These are phyloP conservation scores for Takifugu flavidus DNA, from an alignment of 2,113 vertebrate species.

Conservation along the genomic window DNA sequence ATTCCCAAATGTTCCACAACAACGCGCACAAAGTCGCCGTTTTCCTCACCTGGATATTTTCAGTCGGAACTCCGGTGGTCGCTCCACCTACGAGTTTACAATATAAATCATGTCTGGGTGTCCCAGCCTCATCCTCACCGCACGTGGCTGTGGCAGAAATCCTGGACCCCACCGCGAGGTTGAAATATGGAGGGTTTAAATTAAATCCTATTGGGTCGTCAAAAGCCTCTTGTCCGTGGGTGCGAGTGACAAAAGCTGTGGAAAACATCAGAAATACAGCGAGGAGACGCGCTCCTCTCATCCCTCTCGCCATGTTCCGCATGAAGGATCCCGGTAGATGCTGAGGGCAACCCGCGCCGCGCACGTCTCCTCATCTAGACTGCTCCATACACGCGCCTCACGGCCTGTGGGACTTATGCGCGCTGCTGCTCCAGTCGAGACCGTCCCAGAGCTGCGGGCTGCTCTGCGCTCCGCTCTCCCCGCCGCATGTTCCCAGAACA, in stretches of 20 bases:
- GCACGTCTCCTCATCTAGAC: conserved; percentile 56
- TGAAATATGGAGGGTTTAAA: conserved; percentile 87
- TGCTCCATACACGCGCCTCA: conserved; percentile 37
- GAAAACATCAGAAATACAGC: conserved; percentile 22
- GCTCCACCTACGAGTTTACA: conserved; percentile 91
- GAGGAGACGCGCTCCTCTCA: conserved; percentile 49
- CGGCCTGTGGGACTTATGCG: conserved; percentile 4
- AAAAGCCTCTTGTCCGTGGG: conserved; percentile 40
- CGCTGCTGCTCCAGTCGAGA: too few species aligned
- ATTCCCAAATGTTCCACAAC: too few species aligned
- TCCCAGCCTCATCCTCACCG: conserved; percentile 77
- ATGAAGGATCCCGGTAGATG: conserved; percentile 48
- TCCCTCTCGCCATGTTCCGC: conserved; percentile 69
- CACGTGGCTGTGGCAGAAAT: conserved; percentile 88
- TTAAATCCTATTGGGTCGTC: conserved; percentile 66
- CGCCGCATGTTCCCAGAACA: conserved; percentile 34
- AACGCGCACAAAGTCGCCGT: neutral
- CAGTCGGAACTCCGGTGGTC: conserved; percentile 63
- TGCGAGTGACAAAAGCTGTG: conserved; percentile 7
- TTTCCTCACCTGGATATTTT: conserved; percentile 83
- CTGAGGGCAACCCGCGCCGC: conserved; percentile 49
- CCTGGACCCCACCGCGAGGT: conserved; percentile 78
- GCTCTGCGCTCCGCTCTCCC: conserved; percentile 14
- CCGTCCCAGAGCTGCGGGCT: neutral
- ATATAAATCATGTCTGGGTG: conserved; percentile 78